Base-by-base conservation (phyloP, 2,797 vertebrate genomes). In the Buceros bicornis region DNA sequence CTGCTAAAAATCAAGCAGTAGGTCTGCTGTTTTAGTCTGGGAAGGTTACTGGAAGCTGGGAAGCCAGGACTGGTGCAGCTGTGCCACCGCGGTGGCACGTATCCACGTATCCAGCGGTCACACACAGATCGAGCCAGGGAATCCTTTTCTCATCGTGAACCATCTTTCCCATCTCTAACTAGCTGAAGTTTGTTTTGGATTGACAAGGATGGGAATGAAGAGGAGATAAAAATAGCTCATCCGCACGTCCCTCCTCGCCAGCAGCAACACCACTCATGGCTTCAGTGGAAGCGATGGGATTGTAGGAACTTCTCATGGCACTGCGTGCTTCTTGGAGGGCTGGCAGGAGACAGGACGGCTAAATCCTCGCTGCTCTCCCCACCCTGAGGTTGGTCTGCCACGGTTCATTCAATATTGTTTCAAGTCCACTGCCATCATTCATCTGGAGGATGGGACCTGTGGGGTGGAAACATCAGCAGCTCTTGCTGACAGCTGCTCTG, bases 1-100 rank as follows among this genome's bases (percentile, higher is more conserved):
- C 90, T 90, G 61, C 88, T 96, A 65, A 87, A 97, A 95, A 77
- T 93, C 65, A 76, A 87, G 79, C 72, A 73, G 66, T 19, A 81
- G 40, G 69, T 76, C 86, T 84, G 77, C 78, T 94, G 56, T 79
- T 96, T 97, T 82, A 60, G 78, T 71, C 92, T 83, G 89, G 85
- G 64, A 90, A 91, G 71, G 86, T 78, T 90, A 15, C 92, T 93
- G 97, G 87, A 73, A 83, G 87, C 92, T 94, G 95, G 91, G 95
- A 87, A 93, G 57, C 65, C 58, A 16, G 28, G 13, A 7, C 74
- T 54, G 51, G 33, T 79, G 62, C 78, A 79, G 76, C 93, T 78
- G 93, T 97, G 88, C 70, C 82, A 71, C 89, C 16, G 1, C 47
- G 82, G 86, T 90, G 69, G 77, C 77, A 70, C 1, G 0, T 18